Percentiles rank a stretch among this genome's conserved stretches.
These are phyloP conservation scores for Scaptomyza reducta DNA, from an alignment of 2,888 invertebrate species.

Conservation along the genomic window DNA sequence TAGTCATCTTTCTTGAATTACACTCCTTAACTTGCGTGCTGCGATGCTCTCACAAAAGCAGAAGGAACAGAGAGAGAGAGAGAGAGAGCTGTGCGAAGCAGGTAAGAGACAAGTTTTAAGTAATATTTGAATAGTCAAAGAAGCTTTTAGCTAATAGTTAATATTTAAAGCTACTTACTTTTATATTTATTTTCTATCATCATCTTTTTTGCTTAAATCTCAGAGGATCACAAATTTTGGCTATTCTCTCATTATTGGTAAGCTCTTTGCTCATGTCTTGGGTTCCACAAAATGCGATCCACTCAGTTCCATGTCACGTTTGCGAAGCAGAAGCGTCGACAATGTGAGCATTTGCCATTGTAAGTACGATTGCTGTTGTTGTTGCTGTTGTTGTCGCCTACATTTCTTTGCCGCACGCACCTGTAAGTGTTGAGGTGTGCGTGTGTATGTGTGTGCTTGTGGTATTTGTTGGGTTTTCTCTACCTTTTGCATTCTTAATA, in stretches of 20 bases:
- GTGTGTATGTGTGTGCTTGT: conserved; percentile 15
- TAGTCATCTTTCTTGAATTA: background rate
- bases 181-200: too few species aligned
- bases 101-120: background rate
- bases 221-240: conserved; percentile 10
- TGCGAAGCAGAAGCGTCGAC: conserved; percentile 46
- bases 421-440: conserved; percentile 30
- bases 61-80: background rate
- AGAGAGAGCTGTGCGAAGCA: background rate
- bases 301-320: conserved; percentile 57
- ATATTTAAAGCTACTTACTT: background rate
- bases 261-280: conserved; percentile 25
- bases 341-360: conserved; percentile 55
- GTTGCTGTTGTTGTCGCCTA: conserved; percentile 60
- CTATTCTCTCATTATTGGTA: background rate
- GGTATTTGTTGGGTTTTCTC: conserved; percentile 65
- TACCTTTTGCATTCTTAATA: conserved; percentile 85
- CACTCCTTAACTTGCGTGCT: background rate
- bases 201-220: background rate
- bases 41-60: background rate
- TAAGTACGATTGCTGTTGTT: conserved; percentile 37
- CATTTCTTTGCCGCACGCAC: conserved; percentile 65
- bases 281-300: conserved; percentile 51
- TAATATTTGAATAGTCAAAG: too few species aligned
- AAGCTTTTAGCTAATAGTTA: too few species aligned